These are phyloP conservation scores for Pteruthius melanotis DNA, from an alignment of 2,113 vertebrate genomes.

Conservation along the genomic window DNA sequence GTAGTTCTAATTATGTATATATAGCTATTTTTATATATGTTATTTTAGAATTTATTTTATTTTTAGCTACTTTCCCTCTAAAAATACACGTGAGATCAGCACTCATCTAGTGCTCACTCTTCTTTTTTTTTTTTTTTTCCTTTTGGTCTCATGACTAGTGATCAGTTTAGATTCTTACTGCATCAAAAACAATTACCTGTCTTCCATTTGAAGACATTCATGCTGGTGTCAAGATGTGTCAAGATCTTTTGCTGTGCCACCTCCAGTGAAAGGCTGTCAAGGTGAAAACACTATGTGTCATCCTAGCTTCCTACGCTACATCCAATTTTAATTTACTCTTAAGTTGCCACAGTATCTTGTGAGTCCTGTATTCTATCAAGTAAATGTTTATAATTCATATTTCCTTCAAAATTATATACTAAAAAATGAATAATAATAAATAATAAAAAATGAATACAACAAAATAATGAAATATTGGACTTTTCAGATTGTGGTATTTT, in stretches of 20 bases:
- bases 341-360: neutral
- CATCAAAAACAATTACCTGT: conserved; percentile 35
- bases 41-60: neutral
- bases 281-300: conserved; percentile 20
- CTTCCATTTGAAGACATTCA: conserved; percentile 29
- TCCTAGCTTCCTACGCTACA: conserved; percentile 22
- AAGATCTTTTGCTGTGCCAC: conserved; percentile 43
- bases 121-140: neutral
- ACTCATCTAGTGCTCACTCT: too few species aligned
- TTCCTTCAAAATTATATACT: conserved; percentile 12
- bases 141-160: neutral
- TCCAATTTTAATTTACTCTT: conserved; percentile 31
- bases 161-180: conserved; percentile 10
- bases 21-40: neutral
- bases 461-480: neutral
- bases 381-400: neutral
- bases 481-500: neutral
- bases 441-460: neutral
- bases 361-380: neutral
- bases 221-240: conserved; percentile 16
- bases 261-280: conserved; percentile 53
- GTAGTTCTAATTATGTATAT: neutral
- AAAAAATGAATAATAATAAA: too few species aligned
- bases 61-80: neutral
- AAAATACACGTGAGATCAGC: neutral